Conservation (phyloP, 2,888 invertebrate genomes). For the Drosophila leonis region DNA sequence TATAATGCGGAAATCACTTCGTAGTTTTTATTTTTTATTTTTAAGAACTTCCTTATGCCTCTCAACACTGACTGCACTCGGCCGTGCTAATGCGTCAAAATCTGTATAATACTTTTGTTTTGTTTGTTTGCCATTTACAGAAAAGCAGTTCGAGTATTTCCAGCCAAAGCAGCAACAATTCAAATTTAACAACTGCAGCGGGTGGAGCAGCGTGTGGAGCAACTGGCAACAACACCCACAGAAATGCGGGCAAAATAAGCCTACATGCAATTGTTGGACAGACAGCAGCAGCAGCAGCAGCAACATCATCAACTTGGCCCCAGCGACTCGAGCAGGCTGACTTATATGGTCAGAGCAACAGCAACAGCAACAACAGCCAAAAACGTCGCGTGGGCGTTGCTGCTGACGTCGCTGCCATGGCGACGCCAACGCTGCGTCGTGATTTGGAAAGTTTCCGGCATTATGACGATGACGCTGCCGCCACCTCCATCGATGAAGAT, state of each 20-base stretch:
- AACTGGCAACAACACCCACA: conserved; percentile 82
- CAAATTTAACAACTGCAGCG: conserved; percentile 74
- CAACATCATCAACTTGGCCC: conserved; percentile 70
- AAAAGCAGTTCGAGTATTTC: conserved; percentile 84
- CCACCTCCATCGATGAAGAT: conserved; percentile 67
- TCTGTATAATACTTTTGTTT: conserved; percentile 21
- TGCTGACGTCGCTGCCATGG: conserved; percentile 62
- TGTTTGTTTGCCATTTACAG: conserved; percentile 74
- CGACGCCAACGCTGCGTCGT: conserved; percentile 79
- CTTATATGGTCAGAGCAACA: conserved; percentile 79
- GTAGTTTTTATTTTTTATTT: conserved; percentile 31
- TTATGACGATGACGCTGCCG: conserved; percentile 65
- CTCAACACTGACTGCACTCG: conserved; percentile 7
- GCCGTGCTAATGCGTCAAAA: conserved; percentile 34
- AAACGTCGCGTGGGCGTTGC: conserved; percentile 79
- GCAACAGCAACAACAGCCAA: conserved; percentile 41
- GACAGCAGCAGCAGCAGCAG: conserved; percentile 51
- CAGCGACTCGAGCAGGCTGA: conserved; percentile 81
- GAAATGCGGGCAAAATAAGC: conserved; percentile 83
- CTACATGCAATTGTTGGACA: conserved; percentile 84
- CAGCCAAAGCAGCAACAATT: conserved; percentile 82
- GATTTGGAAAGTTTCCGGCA: conserved; percentile 85
- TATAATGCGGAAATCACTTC: conserved; percentile 11
- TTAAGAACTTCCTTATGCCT: conserved; percentile 22
- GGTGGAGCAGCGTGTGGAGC: conserved; percentile 37